Percentiles rank a stretch among this genome's conserved stretches.
Conservation (phyloP, 2,797 vertebrate species). For the Trichosurus vulpecula region DNA sequence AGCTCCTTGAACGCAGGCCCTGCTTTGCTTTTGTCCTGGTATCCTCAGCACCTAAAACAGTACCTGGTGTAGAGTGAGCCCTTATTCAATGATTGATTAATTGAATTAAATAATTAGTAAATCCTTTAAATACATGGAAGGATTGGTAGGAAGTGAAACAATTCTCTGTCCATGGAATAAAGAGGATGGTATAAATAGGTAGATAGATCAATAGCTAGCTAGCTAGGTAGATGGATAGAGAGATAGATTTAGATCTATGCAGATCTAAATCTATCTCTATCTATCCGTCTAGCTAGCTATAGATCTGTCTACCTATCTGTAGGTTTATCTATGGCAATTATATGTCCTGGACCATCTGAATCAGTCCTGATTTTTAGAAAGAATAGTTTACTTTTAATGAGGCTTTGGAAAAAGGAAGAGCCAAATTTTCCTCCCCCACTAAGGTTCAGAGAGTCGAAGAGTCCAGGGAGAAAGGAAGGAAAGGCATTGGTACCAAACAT, state of each 20-base stretch:
- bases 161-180: neutral
- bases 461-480: neutral
- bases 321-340: neutral
- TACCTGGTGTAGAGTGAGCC: neutral
- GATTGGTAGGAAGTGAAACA: neutral
- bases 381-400: neutral
- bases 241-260: neutral
- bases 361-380: neutral
- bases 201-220: neutral
- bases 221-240: neutral
- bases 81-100: neutral
- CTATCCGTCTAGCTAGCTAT: too few relatives aligned
- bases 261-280: too few relatives aligned
- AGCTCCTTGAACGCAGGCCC: neutral
- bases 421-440: neutral
- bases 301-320: too few relatives aligned
- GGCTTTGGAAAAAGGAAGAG: neutral
- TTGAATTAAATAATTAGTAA: neutral
- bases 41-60: neutral
- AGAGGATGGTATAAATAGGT: neutral
- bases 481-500: neutral
- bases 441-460: neutral
- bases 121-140: neutral
- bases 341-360: neutral
- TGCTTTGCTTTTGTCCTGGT: neutral